Conservation (phyloP, 2,113 vertebrate species). For the Eurystomus gularis region DNA sequence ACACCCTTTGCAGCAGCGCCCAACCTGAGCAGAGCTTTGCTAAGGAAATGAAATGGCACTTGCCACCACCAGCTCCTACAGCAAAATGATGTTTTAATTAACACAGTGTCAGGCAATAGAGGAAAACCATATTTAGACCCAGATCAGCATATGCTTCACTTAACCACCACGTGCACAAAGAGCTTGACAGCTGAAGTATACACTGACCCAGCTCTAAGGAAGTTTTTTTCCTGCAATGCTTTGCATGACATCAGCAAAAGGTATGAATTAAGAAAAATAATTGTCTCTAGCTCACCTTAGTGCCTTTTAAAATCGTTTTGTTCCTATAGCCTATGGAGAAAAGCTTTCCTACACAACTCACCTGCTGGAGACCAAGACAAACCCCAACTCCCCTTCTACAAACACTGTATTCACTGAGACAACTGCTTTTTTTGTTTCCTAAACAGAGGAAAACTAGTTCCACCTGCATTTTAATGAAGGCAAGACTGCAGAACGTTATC, state of each 20-base stretch:
- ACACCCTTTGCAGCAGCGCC: rapidly evolving
- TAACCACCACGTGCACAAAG: background rate
- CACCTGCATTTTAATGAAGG: background rate
- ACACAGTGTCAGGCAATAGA: background rate
- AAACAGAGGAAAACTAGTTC: background rate
- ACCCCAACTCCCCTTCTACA: background rate
- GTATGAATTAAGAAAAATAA: background rate
- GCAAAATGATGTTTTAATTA: conserved; percentile 33
- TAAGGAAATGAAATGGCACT: background rate
- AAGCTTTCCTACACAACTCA: background rate
- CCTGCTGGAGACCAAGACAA: background rate
- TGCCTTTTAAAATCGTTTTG: background rate
- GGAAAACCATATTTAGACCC: conserved; percentile 37
- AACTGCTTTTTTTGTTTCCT: background rate
- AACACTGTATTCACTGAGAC: background rate
- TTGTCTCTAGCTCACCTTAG: background rate
- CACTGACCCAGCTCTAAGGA: background rate
- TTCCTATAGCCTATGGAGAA: background rate
- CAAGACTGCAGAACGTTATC: background rate
- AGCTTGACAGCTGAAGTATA: conserved; percentile 10
- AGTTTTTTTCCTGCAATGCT: background rate
- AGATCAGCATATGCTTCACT: conserved; percentile 31
- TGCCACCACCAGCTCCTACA: background rate
- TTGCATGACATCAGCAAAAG: background rate
- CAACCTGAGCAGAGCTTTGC: background rate